Evolutionary conservation across 37 sponge, comb jelly and placozoan genomes (phyloP), one percentile per base, ranked within the genome.

Genomic region (Spongilla lacustris): DNA sequence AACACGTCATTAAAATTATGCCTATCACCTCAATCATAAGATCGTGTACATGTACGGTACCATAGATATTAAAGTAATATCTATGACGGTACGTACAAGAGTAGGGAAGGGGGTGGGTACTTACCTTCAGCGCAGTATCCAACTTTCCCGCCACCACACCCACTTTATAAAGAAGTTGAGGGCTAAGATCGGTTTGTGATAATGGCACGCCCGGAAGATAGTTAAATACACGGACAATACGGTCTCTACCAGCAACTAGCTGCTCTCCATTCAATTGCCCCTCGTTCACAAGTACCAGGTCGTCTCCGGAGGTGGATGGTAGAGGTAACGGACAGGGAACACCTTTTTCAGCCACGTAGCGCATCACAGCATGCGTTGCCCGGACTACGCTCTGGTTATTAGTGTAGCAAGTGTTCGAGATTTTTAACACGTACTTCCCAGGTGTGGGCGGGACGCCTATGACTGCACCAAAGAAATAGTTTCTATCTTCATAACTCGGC

Each of bases 401-500:
- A 24, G 30, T 33, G 13, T 58, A 50, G 58, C 11, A 17, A 17
- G 21, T 58, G 36, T 79, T 79, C 8, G 36, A 29, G 24, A 79
- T 9, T 32, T 79, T 79, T 1, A 79, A 32, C 28, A 79, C 68
- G 36, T 50, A 79, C 66, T 49, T 67, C 29, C 36, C 66, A 19
- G 13, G 37, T 66, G 66, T 13, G 8, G 80, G 29, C 14, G 58
- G 58, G 58, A 13, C 58, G 58, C 58, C 58, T 58, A 17, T 27
- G 9, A 24, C 31, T 10, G 38, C 83, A 11, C 14, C 38, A 71
- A 82, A 82, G 2, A 36, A 6, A n/a, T 71, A 82, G 72, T 82
- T 82, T 17, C 73, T 28, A 71, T 82, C 83, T 13, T 82, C 83
- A 23, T 82, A 82, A 36, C 83, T 82, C 8, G 26, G 26, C 0